A percentile compares a stretch with the other conserved stretches of the same genome.
These are phyloP conservation scores for Synergus japonicus DNA, from an alignment of 2,888 invertebrate species.

Conservation along the genomic window DNA sequence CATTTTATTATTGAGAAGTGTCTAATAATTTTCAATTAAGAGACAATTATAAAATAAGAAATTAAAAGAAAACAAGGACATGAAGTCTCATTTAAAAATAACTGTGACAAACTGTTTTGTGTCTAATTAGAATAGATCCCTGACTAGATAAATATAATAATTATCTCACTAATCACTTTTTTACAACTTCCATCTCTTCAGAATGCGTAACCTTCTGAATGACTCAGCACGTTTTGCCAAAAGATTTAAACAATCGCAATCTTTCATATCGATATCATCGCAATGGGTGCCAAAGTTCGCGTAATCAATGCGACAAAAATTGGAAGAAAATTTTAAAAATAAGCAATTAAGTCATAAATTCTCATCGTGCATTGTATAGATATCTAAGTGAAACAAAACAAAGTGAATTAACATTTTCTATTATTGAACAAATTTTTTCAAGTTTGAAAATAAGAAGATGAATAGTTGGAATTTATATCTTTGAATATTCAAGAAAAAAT, in stretches of 20 bases:
- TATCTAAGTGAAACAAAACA: background rate
- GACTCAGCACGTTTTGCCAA: slow-evolving; percentile 16
- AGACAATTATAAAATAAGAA: background rate
- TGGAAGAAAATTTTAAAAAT: background rate
- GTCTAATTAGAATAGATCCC: background rate
- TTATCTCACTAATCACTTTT: slow-evolving; percentile 33
- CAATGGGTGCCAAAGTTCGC: slow-evolving; percentile 42
- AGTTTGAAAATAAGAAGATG: background rate
- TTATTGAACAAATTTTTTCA: background rate
- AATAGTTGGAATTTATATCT: background rate
- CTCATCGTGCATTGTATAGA: background rate
- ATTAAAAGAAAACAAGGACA: background rate
- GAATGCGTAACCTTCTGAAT: slow-evolving; percentile 17
- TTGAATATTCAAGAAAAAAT: background rate
- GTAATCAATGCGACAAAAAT: slow-evolving; percentile 43
- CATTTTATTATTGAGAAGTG: too few relatives aligned
- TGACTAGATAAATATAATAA: slow-evolving; percentile 13
- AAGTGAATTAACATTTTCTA: background rate
- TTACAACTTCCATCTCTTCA: slow-evolving; percentile 17
- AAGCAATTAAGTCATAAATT: background rate
- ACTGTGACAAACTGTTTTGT: slow-evolving; percentile 2
- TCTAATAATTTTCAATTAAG: background rate
- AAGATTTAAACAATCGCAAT: slow-evolving; percentile 41
- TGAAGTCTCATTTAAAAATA: slow-evolving; percentile 9
- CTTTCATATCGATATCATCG: slow-evolving; percentile 50